Conservation (phyloP, 2,113 vertebrate genomes). For the Callospermophilus lateralis region DNA sequence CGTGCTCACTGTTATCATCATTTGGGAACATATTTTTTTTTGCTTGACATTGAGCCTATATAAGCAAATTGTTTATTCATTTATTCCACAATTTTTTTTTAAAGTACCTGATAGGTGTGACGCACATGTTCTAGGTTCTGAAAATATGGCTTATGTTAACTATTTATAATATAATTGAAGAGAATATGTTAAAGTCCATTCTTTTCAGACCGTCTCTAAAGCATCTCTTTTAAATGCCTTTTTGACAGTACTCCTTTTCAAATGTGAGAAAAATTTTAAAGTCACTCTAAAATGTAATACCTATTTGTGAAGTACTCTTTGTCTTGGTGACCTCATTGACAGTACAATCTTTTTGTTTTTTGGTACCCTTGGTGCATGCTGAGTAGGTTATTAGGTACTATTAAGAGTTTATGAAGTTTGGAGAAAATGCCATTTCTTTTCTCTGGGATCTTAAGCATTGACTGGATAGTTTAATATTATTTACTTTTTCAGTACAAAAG, state of each 20-base stretch:
- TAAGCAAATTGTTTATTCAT: slow-evolving; percentile 20
- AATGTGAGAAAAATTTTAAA: slow-evolving; percentile 4
- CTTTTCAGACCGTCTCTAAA: background rate
- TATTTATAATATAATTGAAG: slow-evolving; percentile 17
- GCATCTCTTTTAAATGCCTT: background rate
- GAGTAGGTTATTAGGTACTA: background rate
- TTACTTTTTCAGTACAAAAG: background rate
- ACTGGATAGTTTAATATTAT: background rate
- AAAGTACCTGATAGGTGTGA: background rate
- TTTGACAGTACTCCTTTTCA: background rate
- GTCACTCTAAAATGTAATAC: slow-evolving; percentile 4
- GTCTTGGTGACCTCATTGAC: background rate
- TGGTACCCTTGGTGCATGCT: background rate
- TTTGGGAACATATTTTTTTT: slow-evolving; percentile 37
- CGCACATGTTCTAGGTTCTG: slow-evolving; percentile 2
- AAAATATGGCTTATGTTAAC: background rate
- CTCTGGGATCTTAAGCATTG: background rate
- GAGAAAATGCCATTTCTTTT: slow-evolving; percentile 37
- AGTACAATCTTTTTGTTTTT: background rate
- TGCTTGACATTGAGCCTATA: slow-evolving; percentile 19
- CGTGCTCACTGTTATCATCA: background rate
- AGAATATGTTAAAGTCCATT: background rate
- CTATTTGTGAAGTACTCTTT: background rate
- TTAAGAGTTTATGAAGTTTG: slow-evolving; percentile 30
- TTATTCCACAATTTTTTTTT: background rate